Evolutionary conservation across 2,797 vertebrate species (phyloP).

Genomic region (Dromococcyx pavoninus): DNA sequence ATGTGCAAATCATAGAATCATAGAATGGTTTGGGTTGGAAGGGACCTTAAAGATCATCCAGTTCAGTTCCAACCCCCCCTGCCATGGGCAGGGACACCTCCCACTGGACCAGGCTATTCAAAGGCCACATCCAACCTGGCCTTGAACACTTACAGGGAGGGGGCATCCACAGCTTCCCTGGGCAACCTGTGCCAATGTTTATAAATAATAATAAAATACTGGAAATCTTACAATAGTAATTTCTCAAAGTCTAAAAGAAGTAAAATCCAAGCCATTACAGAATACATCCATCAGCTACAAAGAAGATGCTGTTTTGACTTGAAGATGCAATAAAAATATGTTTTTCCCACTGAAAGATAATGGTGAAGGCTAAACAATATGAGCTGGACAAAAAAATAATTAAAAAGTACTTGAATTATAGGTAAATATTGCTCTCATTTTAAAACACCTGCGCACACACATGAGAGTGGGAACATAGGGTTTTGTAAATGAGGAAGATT

Average conservation of each 20-base stretch:
- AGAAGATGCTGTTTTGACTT: not conserved
- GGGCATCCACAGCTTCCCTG: too few relatives aligned
- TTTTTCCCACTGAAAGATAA: not conserved
- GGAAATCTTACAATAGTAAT: not conserved
- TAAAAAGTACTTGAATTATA: not conserved
- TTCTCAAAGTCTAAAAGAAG: slow-evolving; percentile 37
- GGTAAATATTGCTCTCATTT: not conserved
- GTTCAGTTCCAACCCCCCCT: too few relatives aligned
- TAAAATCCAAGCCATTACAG: not conserved
- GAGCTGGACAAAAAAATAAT: not conserved
- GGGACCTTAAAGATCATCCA: too few relatives aligned
- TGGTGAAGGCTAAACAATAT: not conserved
- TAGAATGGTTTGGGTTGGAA: too few relatives aligned
- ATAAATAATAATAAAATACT: not conserved
- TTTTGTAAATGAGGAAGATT: not conserved
- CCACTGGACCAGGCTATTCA: too few relatives aligned
- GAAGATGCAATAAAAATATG: not conserved
- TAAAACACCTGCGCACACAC: not conserved
- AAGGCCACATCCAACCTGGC: too few relatives aligned
- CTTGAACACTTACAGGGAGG: too few relatives aligned
- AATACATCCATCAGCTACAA: not conserved
- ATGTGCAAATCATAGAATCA: not conserved
- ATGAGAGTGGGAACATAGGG: not conserved
- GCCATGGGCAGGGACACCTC: too few relatives aligned
- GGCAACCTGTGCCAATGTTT: too few relatives aligned